phyloP scores from a whole-genome alignment of 2,797 vertebrate genomes.

The Hippoglossus hippoglossus region DNA sequence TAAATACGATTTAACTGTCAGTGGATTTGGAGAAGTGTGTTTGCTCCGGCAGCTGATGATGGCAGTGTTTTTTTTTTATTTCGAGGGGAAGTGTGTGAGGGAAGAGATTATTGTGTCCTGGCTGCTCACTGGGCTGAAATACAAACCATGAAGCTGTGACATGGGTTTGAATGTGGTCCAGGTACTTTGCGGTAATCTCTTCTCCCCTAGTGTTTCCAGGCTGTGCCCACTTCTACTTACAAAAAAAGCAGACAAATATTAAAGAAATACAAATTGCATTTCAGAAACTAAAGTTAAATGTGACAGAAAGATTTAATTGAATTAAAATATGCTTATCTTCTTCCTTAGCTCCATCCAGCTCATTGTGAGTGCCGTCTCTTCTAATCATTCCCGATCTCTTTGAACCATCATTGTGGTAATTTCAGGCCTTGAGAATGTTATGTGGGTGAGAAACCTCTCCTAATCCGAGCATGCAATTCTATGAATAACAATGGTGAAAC shows the following conservation, averaged over 20 bases:
- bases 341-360: not conserved
- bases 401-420: slow-evolving; percentile 68
- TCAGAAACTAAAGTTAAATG: not conserved
- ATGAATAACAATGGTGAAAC: slow-evolving; percentile 77
- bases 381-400: slow-evolving; percentile 60
- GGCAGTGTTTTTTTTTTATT: slow-evolving; percentile 28
- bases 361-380: slow-evolving; percentile 17
- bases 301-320: not conserved
- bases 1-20: slow-evolving; percentile 20
- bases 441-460: slow-evolving; percentile 51
- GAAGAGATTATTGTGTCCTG: slow-evolving; percentile 42
- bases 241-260: not conserved
- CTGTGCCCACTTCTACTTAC: slow-evolving; percentile 16
- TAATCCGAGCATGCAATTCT: slow-evolving; percentile 68
- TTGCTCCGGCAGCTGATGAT: slow-evolving; percentile 34
- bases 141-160: slow-evolving; percentile 37
- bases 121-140: slow-evolving; percentile 30
- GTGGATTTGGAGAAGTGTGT: slow-evolving; percentile 2
- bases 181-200: not conserved
- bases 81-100: slow-evolving; percentile 29
- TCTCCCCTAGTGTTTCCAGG: not conserved
- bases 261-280: not conserved
- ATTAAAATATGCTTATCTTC: not conserved
- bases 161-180: slow-evolving; percentile 27
- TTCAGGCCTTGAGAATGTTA: slow-evolving; percentile 63